Conservation (phyloP, 2,888 invertebrate genomes). For the Tenthredo amoena region DNA sequence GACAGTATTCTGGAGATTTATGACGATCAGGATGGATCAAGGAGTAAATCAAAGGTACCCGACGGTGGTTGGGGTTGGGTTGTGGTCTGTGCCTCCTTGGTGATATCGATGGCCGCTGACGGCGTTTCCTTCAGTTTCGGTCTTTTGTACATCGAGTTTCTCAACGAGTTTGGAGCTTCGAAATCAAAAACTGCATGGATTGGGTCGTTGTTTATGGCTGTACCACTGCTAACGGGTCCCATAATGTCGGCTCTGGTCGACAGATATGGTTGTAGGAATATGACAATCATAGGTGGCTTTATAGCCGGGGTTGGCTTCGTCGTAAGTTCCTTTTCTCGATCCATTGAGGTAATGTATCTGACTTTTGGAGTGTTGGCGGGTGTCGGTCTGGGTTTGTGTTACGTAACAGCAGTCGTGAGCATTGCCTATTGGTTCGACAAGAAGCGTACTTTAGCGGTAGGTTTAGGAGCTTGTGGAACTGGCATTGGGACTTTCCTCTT, state of each 20-base stretch:
- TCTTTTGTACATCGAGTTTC: constrained; percentile 90
- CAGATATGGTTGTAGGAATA: constrained; percentile 89
- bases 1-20: constrained; percentile 79
- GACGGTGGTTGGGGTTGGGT: constrained; percentile 96
- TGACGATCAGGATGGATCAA: constrained; percentile 70
- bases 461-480: constrained; percentile 93
- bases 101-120: constrained; percentile 94
- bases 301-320: constrained; percentile 89
- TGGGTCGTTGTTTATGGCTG: constrained; percentile 93
- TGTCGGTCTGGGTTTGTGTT: constrained; percentile 90
- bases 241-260: constrained; percentile 92
- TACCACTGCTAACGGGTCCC: constrained; percentile 92
- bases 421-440: constrained; percentile 97
- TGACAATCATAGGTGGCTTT: constrained; percentile 88
- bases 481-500: constrained; percentile 94
- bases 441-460: constrained; percentile 91
- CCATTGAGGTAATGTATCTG: constrained; percentile 89
- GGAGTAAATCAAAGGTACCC: constrained; percentile 82
- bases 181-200: constrained; percentile 94
- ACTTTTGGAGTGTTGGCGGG: constrained; percentile 93
- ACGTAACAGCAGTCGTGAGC: constrained; percentile 94
- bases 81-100: constrained; percentile 91
- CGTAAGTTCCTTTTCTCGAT: constrained; percentile 85
- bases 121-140: constrained; percentile 97
- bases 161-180: constrained; percentile 89